Evolutionary conservation across 2,797 vertebrate species (phyloP).

Genomic region (Siniperca obscura): DNA sequence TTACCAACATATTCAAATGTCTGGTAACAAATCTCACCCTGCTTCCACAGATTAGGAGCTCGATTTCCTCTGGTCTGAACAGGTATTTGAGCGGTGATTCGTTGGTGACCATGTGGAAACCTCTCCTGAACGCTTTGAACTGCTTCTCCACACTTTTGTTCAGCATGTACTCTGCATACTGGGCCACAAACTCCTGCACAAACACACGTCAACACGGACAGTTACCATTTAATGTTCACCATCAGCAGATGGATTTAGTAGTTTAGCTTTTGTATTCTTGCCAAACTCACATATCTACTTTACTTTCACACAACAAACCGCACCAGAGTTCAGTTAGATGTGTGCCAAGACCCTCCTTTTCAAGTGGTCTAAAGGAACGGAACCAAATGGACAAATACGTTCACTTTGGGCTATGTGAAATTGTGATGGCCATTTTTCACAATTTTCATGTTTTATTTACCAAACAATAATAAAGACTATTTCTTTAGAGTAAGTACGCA

Average conservation of each 20-base stretch:
- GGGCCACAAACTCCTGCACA: constrained; percentile 95
- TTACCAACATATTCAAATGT: accelerated
- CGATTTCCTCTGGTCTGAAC: constrained; percentile 98
- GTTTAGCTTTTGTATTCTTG: no score
- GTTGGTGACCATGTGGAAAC: constrained; percentile 99
- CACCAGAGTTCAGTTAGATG: neutral
- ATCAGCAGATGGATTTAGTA: no score
- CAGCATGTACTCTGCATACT: constrained; percentile 98
- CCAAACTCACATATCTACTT: no score
- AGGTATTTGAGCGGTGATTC: constrained; percentile 99
- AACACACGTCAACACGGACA: constrained; percentile 21
- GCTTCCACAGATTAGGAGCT: constrained; percentile 98
- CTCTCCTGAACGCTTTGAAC: constrained; percentile 99
- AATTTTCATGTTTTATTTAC: neutral
- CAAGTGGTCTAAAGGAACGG: neutral
- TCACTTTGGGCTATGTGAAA: neutral
- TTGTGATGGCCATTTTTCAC: neutral
- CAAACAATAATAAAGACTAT: neutral
- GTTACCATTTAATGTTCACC: neutral
- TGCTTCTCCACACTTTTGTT: constrained; percentile 99
- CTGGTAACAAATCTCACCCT: constrained; percentile 77
- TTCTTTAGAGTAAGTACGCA: neutral
- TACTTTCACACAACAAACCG: neutral
- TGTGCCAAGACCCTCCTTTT: neutral
- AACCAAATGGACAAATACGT: neutral